Percentiles rank a stretch among this genome's conserved stretches.
Evolutionary conservation across 1,140 invertebrate species (phyloP).

Genomic region (Anagrus nilaparvatae): DNA sequence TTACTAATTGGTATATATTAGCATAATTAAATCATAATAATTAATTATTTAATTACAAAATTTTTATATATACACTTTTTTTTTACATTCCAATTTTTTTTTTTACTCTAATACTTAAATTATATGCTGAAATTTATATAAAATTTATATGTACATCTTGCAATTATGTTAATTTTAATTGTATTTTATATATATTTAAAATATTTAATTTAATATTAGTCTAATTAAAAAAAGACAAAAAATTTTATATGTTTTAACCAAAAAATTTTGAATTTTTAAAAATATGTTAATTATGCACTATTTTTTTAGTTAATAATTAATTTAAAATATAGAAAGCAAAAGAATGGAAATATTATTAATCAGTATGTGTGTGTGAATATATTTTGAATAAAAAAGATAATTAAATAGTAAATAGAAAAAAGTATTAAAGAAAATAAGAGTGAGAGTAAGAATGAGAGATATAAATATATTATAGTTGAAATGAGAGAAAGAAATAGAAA

Average conservation of each 20-base stretch:
- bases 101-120: too few relatives aligned
- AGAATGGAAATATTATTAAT: not conserved
- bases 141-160: too few relatives aligned
- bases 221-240: slow-evolving; percentile 2
- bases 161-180: too few relatives aligned
- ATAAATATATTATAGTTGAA: not conserved
- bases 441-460: not conserved
- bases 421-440: not conserved
- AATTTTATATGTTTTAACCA: not conserved
- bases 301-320: slow-evolving; percentile 3
- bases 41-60: too few relatives aligned
- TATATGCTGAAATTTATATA: too few relatives aligned
- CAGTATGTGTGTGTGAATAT: not conserved
- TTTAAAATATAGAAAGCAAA: not conserved
- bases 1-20: too few relatives aligned
- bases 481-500: not conserved
- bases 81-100: too few relatives aligned
- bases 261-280: not conserved
- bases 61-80: too few relatives aligned
- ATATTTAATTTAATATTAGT: too few relatives aligned
- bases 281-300: slow-evolving; percentile 4
- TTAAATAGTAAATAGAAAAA: slow-evolving; percentile 1
- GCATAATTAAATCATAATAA: too few relatives aligned
- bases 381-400: slow-evolving; percentile 1
- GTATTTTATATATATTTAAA: too few relatives aligned